phyloP scores from a whole-genome alignment of 1,140 invertebrate species.

The Pseudomyrmex pallidus region DNA sequence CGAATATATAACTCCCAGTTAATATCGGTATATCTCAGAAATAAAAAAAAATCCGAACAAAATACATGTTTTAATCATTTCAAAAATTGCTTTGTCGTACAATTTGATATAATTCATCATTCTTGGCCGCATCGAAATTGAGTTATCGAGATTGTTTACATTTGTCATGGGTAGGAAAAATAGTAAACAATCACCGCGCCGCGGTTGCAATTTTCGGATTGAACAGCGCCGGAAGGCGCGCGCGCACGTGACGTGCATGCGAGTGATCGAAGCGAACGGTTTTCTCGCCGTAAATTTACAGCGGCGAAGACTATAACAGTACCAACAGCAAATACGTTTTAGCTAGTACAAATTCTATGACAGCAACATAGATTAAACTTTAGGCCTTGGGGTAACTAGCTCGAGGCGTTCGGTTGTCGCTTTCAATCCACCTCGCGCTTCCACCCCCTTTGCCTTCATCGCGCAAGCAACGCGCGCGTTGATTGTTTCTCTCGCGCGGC shows the following conservation, averaged over 20 bases:
- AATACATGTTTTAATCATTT: too few relatives aligned
- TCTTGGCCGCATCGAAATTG: not conserved
- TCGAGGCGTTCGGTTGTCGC: constrained; percentile 29
- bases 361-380: constrained; percentile 59
- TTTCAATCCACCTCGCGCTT: constrained; percentile 21
- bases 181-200: not conserved
- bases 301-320: not conserved
- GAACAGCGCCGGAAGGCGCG: not conserved
- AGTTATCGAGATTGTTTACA: not conserved
- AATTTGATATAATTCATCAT: too few relatives aligned
- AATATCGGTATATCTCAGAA: too few relatives aligned
- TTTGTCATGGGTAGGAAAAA: not conserved
- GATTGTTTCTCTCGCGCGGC: constrained; percentile 54
- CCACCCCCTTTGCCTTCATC: not conserved
- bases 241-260: not conserved
- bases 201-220: constrained; percentile 5
- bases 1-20: too few relatives aligned
- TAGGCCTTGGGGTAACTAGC: constrained; percentile 50
- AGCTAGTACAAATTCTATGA: constrained; percentile 53
- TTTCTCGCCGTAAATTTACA: constrained; percentile 26
- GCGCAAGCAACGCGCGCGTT: constrained; percentile 28
- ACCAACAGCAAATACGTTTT: constrained; percentile 39
- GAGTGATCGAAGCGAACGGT: constrained; percentile 11
- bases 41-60: too few relatives aligned
- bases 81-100: too few relatives aligned